These are phyloP conservation scores for Cephalopachus bancanus DNA, from an alignment of 2,797 vertebrate genomes.

Conservation along the genomic window DNA sequence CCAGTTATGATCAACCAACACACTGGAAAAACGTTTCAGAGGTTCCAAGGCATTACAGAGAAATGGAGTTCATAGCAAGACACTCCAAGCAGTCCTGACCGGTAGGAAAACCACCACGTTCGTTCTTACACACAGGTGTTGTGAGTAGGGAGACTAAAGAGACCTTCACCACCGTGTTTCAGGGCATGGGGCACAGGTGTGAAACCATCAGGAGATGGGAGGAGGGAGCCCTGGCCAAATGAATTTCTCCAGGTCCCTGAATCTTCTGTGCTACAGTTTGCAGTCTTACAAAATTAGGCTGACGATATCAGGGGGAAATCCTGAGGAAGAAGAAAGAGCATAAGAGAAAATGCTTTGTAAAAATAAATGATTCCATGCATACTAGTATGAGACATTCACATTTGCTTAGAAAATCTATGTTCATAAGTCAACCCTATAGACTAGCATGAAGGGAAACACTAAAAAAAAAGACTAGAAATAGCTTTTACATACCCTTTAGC, in stretches of 20 bases:
- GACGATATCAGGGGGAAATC: background rate
- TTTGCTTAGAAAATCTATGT: background rate
- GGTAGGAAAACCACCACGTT: background rate
- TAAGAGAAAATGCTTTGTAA: slow-evolving; percentile 10
- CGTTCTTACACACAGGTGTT: background rate
- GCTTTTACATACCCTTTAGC: background rate
- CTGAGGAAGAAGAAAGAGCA: background rate
- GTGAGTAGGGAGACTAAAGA: background rate
- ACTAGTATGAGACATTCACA: background rate
- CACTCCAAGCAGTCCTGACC: background rate
- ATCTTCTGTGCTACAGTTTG: background rate
- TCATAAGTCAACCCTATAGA: background rate
- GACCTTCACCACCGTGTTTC: background rate
- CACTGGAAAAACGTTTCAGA: background rate
- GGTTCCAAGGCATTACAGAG: background rate
- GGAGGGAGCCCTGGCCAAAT: background rate
- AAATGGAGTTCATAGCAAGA: background rate
- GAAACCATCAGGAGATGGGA: background rate
- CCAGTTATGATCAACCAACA: background rate
- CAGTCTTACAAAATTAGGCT: slow-evolving; percentile 52
- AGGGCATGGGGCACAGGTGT: background rate
- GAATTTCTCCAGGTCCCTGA: background rate
- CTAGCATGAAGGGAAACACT: background rate
- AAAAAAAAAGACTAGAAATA: background rate
- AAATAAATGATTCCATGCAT: background rate